Evolutionary conservation across 1,140 invertebrate genomes (phyloP).

Genomic region (Aculops lycopersici): DNA sequence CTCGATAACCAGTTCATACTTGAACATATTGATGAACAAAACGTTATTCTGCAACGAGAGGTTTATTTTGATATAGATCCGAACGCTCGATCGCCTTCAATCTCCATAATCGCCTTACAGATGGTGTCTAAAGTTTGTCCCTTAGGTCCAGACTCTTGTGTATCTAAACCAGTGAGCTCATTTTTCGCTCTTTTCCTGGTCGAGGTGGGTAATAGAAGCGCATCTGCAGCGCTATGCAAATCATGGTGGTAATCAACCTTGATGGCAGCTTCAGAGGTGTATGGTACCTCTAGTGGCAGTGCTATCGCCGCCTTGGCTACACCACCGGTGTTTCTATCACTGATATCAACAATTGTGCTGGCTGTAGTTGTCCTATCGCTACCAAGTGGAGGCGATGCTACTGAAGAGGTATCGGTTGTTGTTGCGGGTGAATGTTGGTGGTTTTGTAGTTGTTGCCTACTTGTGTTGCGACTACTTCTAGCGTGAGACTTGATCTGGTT

Average conservation of each 20-base stretch:
- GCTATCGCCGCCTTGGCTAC: conserved; percentile 8
- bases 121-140: conserved; percentile 83
- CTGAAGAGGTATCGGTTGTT: no score
- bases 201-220: neutral
- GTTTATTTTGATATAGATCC: neutral
- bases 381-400: neutral
- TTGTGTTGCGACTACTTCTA: no score
- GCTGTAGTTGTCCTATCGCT: neutral
- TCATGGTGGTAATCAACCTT: neutral
- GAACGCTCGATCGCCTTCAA: conserved; percentile 73
- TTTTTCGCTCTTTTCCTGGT: no score
- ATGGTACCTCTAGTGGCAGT: conserved; percentile 9
- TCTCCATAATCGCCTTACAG: conserved; percentile 74
- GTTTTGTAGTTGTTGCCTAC: no score
- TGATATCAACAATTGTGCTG: neutral
- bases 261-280: conserved; percentile 1
- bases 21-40: no score
- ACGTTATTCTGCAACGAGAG: no score
- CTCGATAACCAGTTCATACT: no score
- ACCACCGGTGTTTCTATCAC: neutral
- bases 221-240: neutral
- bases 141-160: no score
- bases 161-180: no score
- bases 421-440: no score
- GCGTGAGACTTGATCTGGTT: neutral